Conservation (phyloP, 2,888 invertebrate genomes). For the Holacanthella duospinosa region DNA sequence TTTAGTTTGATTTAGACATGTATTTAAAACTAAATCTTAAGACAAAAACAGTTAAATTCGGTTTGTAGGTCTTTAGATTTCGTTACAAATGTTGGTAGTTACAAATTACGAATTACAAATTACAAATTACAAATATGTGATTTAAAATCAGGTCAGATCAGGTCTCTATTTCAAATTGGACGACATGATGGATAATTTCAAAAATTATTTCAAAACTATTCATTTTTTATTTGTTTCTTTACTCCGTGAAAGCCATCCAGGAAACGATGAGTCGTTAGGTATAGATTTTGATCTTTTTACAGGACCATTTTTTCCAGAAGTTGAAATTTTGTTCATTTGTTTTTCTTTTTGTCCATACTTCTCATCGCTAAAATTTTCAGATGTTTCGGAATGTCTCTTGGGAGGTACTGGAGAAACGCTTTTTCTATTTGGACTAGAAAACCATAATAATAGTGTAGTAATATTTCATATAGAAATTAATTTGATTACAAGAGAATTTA, state of each 20-base stretch:
- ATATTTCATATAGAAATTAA: neutral
- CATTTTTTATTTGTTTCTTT: neutral
- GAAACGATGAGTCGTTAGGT: slow-evolving; percentile 58
- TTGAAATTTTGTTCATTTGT: slow-evolving; percentile 9
- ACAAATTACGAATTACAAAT: too few species aligned
- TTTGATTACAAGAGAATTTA: neutral
- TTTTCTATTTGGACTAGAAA: slow-evolving; percentile 21
- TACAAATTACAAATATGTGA: too few species aligned
- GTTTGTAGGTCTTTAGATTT: too few species aligned
- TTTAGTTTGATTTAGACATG: too few species aligned
- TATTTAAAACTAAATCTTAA: too few species aligned
- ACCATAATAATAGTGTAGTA: too few species aligned
- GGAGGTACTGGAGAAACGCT: slow-evolving; percentile 18
- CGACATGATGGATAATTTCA: too few species aligned
- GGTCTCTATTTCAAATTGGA: too few species aligned
- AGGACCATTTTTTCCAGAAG: slow-evolving; percentile 8
- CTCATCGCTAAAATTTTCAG: slow-evolving; percentile 16
- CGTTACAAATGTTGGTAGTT: too few species aligned
- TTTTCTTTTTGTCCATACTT: neutral
- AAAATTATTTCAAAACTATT: too few species aligned
- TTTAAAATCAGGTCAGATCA: too few species aligned
- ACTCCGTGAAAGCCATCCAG: slow-evolving; percentile 56
- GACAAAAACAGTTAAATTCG: too few species aligned
- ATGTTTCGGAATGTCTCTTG: slow-evolving; percentile 15
- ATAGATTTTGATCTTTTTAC: slow-evolving; percentile 54